These are phyloP conservation scores for Meta bourneti DNA, from an alignment of 2,888 invertebrate genomes.

Conservation along the genomic window DNA sequence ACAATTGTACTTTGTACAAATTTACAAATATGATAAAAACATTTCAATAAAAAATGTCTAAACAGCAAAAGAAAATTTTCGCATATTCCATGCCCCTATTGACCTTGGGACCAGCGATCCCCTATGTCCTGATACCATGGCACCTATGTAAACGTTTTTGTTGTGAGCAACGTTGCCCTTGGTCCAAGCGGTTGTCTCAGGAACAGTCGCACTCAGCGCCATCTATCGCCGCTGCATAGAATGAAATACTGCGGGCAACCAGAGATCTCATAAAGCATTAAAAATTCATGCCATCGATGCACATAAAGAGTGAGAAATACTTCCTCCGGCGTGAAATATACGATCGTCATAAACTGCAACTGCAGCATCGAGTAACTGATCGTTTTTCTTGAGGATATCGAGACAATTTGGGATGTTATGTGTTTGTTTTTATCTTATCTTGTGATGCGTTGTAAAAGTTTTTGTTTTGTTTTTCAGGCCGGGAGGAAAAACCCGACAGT, in stretches of 20 bases:
- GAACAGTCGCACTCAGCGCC: not conserved
- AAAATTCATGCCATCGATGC: constrained; percentile 14
- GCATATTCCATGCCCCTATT: too few relatives aligned
- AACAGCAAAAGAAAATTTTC: too few relatives aligned
- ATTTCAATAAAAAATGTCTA: too few relatives aligned
- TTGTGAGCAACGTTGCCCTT: too few relatives aligned
- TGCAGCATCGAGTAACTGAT: not conserved
- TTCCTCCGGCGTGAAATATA: constrained; percentile 10
- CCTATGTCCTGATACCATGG: too few relatives aligned
- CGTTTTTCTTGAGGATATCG: not conserved
- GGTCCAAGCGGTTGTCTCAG: too few relatives aligned
- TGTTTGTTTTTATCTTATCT: not conserved
- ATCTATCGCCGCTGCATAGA: constrained; percentile 2
- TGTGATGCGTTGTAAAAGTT: not conserved
- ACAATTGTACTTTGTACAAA: too few relatives aligned
- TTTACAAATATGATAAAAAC: too few relatives aligned
- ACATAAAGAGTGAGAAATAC: not conserved
- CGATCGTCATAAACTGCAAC: constrained; percentile 14
- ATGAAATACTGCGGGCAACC: not conserved
- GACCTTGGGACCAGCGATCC: too few relatives aligned
- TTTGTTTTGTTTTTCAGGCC: constrained; percentile 62
- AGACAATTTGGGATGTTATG: not conserved
- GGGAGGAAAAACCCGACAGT: constrained; percentile 77
- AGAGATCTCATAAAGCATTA: constrained; percentile 32
- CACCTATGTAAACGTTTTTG: too few relatives aligned